Evolutionary conservation across 2,888 invertebrate species (phyloP).

Genomic region (Ephialtes manifestator): DNA sequence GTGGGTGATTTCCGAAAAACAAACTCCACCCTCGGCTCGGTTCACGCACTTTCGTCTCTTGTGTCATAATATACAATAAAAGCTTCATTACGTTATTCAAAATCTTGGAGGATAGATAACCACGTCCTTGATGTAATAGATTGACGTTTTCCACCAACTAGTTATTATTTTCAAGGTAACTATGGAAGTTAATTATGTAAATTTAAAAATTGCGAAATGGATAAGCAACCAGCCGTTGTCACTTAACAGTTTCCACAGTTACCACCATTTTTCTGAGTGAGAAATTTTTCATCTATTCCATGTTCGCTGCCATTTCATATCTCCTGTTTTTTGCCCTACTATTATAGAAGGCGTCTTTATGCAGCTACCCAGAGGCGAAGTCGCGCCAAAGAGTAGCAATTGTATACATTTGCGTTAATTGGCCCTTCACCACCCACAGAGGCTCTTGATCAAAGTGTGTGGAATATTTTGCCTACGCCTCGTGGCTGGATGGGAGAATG

Average conservation of each 20-base stretch:
- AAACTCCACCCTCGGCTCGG: too few relatives aligned
- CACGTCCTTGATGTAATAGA: too few relatives aligned
- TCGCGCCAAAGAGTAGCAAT: constrained; percentile 46
- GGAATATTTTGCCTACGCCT: constrained; percentile 31
- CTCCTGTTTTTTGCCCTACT: background rate
- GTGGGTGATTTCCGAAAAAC: too few relatives aligned
- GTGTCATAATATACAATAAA: too few relatives aligned
- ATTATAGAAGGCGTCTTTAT: background rate
- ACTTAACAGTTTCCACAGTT: background rate
- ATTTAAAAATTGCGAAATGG: too few relatives aligned
- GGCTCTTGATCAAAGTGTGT: constrained; percentile 50
- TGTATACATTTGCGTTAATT: constrained; percentile 63
- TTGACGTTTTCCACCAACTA: too few relatives aligned
- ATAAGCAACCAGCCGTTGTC: background rate
- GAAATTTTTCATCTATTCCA: background rate
- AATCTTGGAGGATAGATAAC: too few relatives aligned
- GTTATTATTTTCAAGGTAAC: too few relatives aligned
- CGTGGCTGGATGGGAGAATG: constrained; percentile 10
- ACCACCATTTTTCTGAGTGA: too few relatives aligned
- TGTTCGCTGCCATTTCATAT: background rate
- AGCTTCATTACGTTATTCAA: too few relatives aligned
- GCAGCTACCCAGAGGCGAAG: background rate
- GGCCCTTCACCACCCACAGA: constrained; percentile 5
- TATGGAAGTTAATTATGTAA: too few relatives aligned
- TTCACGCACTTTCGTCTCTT: too few relatives aligned